These are phyloP conservation scores for Thalassaphorura encarpata DNA, from an alignment of 1,140 invertebrate genomes.

Conservation along the genomic window DNA sequence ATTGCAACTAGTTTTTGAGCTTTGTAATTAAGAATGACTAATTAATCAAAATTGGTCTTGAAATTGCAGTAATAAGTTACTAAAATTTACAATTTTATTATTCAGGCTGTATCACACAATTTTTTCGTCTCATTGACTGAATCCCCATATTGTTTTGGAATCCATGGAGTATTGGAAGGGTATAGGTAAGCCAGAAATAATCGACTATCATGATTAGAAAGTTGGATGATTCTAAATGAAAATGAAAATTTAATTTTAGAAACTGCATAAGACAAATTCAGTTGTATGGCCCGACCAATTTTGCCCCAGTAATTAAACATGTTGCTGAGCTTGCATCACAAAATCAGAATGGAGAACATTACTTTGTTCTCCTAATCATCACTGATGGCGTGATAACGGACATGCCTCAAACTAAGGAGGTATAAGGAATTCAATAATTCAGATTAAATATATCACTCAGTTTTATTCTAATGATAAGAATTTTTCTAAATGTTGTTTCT, in stretches of 20 bases:
- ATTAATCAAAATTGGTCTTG: too few relatives aligned
- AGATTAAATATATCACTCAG: too few relatives aligned
- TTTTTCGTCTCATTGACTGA: slow-evolving; percentile 49
- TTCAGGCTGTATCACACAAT: slow-evolving; percentile 50
- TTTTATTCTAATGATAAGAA: too few relatives aligned
- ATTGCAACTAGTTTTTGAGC: too few relatives aligned
- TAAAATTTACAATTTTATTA: too few relatives aligned
- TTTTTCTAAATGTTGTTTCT: too few relatives aligned
- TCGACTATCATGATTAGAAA: background rate
- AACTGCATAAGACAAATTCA: slow-evolving; percentile 34
- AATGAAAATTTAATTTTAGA: slow-evolving; percentile 18
- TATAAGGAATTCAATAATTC: too few relatives aligned
- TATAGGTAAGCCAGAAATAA: slow-evolving; percentile 34
- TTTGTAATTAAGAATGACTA: too few relatives aligned
- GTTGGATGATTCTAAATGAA: too few relatives aligned
- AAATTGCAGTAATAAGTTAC: too few relatives aligned
- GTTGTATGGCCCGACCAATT: slow-evolving; percentile 56
- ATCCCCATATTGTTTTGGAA: slow-evolving; percentile 45
- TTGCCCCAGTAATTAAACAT: slow-evolving; percentile 52
- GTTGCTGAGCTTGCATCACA: slow-evolving; percentile 41
- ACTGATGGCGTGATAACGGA: slow-evolving; percentile 60
- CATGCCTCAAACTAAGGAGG: slow-evolving; percentile 51
- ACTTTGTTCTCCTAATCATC: slow-evolving; percentile 53
- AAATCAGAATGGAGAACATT: slow-evolving; percentile 45
- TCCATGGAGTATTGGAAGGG: slow-evolving; percentile 37